These are phyloP conservation scores for Tyria jacobaeae DNA, from an alignment of 2,888 invertebrate genomes.

Conservation along the genomic window DNA sequence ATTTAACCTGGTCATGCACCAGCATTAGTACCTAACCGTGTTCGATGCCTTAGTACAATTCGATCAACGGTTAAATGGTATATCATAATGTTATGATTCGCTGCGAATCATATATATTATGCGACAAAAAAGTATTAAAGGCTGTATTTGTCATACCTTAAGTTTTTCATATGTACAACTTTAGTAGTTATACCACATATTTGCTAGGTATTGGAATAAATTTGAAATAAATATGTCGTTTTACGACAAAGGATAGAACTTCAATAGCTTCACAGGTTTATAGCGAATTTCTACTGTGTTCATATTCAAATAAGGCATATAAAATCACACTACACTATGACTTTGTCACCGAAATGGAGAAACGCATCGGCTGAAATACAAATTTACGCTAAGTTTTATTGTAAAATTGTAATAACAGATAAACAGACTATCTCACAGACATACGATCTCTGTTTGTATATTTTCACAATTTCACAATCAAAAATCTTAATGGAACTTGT, in stretches of 20 bases:
- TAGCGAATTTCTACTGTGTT: not conserved
- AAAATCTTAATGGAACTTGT: too few species aligned
- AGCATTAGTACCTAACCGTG: too few species aligned
- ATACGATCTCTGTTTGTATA: too few species aligned
- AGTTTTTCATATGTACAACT: constrained; percentile 2
- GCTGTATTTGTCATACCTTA: not conserved
- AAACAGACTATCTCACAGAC: too few species aligned
- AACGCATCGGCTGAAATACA: not conserved
- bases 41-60: not conserved
- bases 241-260: constrained; percentile 6
- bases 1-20: not conserved
- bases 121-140: not conserved
- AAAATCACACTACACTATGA: too few species aligned
- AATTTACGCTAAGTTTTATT: not conserved
- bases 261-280: not conserved
- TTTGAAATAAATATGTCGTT: constrained; percentile 10
- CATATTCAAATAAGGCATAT: not conserved
- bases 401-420: too few species aligned
- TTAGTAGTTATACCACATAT: not conserved
- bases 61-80: not conserved
- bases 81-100: not conserved
- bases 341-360: not conserved
- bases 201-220: constrained; percentile 9
- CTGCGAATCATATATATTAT: not conserved
- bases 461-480: too few species aligned